These are phyloP conservation scores for Peromyscus polionotus DNA, from an alignment of 2,113 vertebrate species.

Conservation along the genomic window DNA sequence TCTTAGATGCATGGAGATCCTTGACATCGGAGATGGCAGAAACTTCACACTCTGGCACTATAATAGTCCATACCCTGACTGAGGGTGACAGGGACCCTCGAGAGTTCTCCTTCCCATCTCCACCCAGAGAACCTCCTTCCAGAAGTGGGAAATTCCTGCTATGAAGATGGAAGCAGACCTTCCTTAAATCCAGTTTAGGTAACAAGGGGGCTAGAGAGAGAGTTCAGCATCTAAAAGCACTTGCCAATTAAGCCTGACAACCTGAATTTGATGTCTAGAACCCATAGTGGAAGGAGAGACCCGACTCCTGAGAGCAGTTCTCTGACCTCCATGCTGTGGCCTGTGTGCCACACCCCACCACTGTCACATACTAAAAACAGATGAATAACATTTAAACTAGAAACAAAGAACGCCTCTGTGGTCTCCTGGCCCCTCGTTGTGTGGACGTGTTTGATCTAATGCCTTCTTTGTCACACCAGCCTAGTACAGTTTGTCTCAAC, in stretches of 20 bases:
- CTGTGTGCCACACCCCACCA: rapidly evolving
- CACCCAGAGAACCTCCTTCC: not conserved
- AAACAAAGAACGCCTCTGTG: not conserved
- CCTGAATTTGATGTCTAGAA: not conserved
- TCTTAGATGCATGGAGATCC: not conserved
- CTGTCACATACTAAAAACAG: not conserved
- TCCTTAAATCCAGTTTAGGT: not conserved
- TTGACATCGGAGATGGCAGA: not conserved
- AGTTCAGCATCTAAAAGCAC: not conserved
- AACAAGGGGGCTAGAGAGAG: no score
- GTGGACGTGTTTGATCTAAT: not conserved
- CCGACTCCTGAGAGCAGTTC: not conserved
- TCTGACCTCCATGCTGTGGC: not conserved
- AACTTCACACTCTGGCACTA: not conserved
- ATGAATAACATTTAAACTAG: not conserved
- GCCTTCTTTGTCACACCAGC: not conserved
- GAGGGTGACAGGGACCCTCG: not conserved
- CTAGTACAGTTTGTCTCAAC: not conserved
- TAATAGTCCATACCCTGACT: not conserved
- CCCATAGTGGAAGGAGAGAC: not conserved
- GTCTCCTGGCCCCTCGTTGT: not conserved
- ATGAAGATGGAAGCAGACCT: not conserved
- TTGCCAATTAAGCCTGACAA: not conserved
- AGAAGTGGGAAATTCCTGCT: not conserved
- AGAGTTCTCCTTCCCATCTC: not conserved